A percentile compares a stretch with the other conserved stretches of the same genome.
These are phyloP conservation scores for Idaea biselata DNA, from an alignment of 2,888 invertebrate genomes.

Conservation along the genomic window DNA sequence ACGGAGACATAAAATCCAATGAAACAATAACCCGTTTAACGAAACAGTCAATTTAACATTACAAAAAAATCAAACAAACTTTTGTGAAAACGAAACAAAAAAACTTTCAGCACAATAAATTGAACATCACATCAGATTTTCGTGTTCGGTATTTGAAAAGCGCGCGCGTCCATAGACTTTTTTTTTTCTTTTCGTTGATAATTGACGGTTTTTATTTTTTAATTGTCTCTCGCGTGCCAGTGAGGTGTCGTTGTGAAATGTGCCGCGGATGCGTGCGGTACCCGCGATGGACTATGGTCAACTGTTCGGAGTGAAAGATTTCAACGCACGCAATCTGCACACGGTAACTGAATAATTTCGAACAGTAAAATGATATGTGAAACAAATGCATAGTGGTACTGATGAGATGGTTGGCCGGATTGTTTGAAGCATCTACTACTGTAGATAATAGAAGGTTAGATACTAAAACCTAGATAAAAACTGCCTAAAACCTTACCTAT, in stretches of 20 bases:
- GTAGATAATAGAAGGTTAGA: too few relatives aligned
- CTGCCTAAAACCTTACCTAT: too few relatives aligned
- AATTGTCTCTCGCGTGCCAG: slow-evolving; percentile 48
- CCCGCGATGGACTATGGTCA: slow-evolving; percentile 73
- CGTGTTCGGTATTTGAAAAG: slow-evolving; percentile 33
- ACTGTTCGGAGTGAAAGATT: slow-evolving; percentile 50
- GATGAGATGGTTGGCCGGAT: neutral
- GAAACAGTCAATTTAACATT: slow-evolving; percentile 29
- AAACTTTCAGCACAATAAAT: slow-evolving; percentile 24
- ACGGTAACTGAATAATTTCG: slow-evolving; percentile 20
- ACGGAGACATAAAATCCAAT: slow-evolving; percentile 26
- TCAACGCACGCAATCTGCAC: slow-evolving; percentile 32
- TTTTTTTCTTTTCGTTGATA: slow-evolving; percentile 28
- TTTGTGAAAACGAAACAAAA: slow-evolving; percentile 20
- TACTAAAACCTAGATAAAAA: too few relatives aligned
- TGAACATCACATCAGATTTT: slow-evolving; percentile 42
- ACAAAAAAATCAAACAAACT: slow-evolving; percentile 21
- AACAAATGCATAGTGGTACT: slow-evolving; percentile 13
- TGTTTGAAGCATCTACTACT: neutral
- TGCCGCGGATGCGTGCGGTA: slow-evolving; percentile 49
- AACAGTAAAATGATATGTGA: slow-evolving; percentile 21
- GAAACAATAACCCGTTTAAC: slow-evolving; percentile 20
- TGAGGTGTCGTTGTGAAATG: slow-evolving; percentile 28
- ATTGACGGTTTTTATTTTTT: slow-evolving; percentile 33
- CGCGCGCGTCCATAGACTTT: slow-evolving; percentile 27